These are phyloP conservation scores for Meta bourneti DNA, from an alignment of 2,888 invertebrate species.

Conservation along the genomic window DNA sequence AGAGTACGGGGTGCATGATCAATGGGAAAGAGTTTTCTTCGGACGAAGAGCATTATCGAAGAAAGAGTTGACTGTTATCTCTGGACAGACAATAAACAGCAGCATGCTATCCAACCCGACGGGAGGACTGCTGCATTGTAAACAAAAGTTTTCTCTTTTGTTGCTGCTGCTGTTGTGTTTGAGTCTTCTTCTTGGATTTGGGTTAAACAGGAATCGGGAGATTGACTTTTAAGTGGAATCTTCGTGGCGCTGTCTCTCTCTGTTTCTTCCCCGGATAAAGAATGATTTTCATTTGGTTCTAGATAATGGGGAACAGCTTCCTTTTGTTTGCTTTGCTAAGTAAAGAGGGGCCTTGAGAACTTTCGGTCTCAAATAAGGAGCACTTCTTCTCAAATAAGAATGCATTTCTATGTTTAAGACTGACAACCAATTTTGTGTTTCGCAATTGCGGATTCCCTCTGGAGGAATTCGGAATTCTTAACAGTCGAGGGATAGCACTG, in stretches of 20 bases:
- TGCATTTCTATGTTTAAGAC: background rate
- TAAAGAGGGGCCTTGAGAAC: background rate
- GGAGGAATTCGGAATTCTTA: no score
- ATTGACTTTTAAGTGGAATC: constrained; percentile 37
- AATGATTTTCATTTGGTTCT: constrained; percentile 43
- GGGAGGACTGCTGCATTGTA: constrained; percentile 13
- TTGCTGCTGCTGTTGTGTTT: background rate
- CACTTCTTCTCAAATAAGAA: constrained; percentile 1
- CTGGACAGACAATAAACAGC: constrained; percentile 37
- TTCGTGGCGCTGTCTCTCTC: background rate
- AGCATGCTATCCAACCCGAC: constrained; percentile 6
- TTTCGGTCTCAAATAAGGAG: background rate
- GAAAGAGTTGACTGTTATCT: constrained; percentile 12
- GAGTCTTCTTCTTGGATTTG: constrained; percentile 30
- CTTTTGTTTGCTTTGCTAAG: background rate
- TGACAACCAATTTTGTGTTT: background rate
- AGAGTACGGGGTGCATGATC: background rate
- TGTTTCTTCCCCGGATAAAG: background rate
- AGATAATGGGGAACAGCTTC: constrained; percentile 36
- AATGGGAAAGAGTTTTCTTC: constrained; percentile 30
- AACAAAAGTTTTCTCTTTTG: constrained; percentile 41
- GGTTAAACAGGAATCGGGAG: constrained; percentile 27
- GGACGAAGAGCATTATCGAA: constrained; percentile 8
- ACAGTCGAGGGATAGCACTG: no score
- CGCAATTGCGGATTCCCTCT: background rate